Percentiles rank a stretch among this genome's conserved stretches.
phyloP scores from a whole-genome alignment of 2,888 invertebrate genomes.

The Cylindroiulus punctatus region DNA sequence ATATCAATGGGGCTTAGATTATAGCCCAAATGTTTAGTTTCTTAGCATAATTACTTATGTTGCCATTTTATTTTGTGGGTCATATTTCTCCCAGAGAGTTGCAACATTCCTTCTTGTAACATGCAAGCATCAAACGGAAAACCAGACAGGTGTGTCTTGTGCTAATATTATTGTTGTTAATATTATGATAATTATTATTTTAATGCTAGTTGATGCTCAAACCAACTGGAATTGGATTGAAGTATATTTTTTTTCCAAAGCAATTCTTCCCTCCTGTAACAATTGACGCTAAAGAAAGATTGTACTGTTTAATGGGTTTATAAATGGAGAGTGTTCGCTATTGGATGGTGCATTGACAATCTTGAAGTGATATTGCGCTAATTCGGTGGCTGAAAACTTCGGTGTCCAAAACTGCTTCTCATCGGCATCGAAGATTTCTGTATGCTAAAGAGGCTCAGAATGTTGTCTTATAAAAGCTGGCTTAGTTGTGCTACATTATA shows the following conservation, averaged over 20 bases:
- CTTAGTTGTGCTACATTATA: too few species aligned
- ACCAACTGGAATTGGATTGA: conserved; percentile 2
- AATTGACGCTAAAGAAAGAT: not conserved
- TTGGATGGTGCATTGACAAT: too few species aligned
- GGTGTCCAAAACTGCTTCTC: too few species aligned
- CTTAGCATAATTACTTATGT: conserved; percentile 18
- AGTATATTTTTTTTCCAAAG: not conserved
- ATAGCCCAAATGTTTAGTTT: not conserved
- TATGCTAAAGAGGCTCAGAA: too few species aligned
- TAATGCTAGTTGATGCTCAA: conserved; percentile 10
- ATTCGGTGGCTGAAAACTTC: too few species aligned
- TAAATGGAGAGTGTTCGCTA: conserved; percentile 10
- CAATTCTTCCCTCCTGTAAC: conserved; percentile 18
- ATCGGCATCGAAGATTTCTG: too few species aligned
- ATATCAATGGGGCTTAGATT: not conserved
- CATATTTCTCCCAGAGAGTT: not conserved
- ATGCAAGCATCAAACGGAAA: not conserved
- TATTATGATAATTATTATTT: conserved; percentile 15
- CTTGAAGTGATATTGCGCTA: too few species aligned
- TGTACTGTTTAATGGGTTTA: conserved; percentile 9
- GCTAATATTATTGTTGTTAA: conserved; percentile 15
- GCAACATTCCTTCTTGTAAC: not conserved
- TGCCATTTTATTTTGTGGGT: not conserved
- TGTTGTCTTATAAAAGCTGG: too few species aligned
- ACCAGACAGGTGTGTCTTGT: not conserved